Evolutionary conservation across 2,113 vertebrate genomes (phyloP).

Genomic region (Lampris incognitus): DNA sequence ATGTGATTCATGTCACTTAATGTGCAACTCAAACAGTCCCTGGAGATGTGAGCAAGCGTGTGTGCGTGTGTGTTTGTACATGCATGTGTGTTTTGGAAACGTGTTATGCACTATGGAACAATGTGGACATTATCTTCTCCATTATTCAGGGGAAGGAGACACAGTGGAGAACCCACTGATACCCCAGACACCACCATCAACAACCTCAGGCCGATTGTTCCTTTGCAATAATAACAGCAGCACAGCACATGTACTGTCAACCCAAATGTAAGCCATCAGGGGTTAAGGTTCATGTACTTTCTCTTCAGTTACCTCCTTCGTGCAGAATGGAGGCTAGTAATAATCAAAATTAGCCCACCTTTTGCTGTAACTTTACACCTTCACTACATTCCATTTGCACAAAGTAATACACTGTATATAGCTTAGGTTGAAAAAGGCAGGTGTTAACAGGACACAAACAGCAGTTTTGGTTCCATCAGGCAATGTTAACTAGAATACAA

Average conservation of each 20-base stretch:
- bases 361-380: background rate
- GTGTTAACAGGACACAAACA: slow-evolving; percentile 19
- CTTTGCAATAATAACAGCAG: background rate
- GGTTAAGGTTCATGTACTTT: background rate
- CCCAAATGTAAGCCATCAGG: no score
- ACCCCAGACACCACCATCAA: background rate
- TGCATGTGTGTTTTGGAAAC: slow-evolving; percentile 15
- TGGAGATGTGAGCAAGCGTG: slow-evolving; percentile 10
- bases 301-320: background rate
- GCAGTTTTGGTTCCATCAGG: slow-evolving; percentile 25
- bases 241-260: no score
- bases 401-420: background rate
- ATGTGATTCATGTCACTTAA: slow-evolving; percentile 35
- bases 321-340: background rate
- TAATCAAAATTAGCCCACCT: background rate
- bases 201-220: background rate
- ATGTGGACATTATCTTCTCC: slow-evolving; percentile 11
- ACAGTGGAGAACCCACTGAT: background rate
- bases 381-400: slow-evolving; percentile 3
- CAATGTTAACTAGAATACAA: slow-evolving; percentile 22
- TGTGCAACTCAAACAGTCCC: slow-evolving; percentile 5
- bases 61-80: background rate
- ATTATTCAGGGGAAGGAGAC: slow-evolving; percentile 16
- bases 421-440: background rate
- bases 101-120: slow-evolving; percentile 7